Evolutionary conservation across 2,113 vertebrate species (phyloP).

Genomic region (Heterocephalus glaber): DNA sequence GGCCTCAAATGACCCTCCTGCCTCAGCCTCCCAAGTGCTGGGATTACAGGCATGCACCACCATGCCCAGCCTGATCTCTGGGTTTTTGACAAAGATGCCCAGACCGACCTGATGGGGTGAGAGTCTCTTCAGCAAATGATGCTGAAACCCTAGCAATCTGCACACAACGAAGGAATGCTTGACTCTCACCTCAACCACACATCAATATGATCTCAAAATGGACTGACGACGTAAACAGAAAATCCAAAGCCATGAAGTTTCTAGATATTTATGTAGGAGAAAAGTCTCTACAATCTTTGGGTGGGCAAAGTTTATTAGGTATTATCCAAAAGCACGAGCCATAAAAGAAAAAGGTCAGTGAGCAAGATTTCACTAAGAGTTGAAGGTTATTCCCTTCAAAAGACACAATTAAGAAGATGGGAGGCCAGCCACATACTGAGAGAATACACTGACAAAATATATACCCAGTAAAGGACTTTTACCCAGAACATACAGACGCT

Average conservation of each 20-base stretch:
- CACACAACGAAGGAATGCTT: not conserved
- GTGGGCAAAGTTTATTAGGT: not conserved
- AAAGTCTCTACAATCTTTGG: not conserved
- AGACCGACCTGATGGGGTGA: not conserved
- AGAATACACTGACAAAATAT: not conserved
- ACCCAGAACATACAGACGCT: not conserved
- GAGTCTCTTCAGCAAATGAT: not conserved
- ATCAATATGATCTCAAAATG: not conserved
- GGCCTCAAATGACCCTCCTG: no score
- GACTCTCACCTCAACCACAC: not conserved
- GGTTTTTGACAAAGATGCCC: not conserved
- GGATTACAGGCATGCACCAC: no score
- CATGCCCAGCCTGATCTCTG: no score
- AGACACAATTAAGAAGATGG: not conserved
- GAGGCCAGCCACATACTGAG: not conserved
- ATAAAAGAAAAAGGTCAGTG: not conserved
- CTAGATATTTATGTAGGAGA: not conserved
- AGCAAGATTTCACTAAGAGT: not conserved
- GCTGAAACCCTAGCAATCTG: not conserved
- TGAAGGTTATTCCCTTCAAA: not conserved
- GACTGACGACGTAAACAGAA: not conserved
- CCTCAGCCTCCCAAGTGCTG: no score
- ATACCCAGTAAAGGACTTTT: not conserved
- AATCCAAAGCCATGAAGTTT: not conserved
- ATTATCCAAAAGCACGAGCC: not conserved